Conservation (phyloP, 2,888 invertebrate genomes). For the Neuroscelio doddi region DNA sequence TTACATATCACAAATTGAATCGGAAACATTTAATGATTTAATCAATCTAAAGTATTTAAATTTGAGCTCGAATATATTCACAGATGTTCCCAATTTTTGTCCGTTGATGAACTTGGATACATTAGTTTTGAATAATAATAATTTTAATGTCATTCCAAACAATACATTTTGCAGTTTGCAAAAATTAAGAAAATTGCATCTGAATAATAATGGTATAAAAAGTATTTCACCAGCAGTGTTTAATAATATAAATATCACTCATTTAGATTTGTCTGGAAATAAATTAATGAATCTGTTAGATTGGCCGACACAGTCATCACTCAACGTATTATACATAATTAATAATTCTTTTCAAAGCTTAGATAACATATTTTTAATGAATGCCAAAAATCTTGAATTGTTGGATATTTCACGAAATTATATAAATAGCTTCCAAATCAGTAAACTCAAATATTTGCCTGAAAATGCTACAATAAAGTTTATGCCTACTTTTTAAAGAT, state of each 20-base stretch:
- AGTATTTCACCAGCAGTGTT: neutral
- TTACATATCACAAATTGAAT: neutral
- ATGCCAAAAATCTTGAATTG: too few relatives aligned
- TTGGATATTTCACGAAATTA: constrained; percentile 1
- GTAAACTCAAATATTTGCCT: neutral
- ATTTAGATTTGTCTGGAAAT: constrained; percentile 6
- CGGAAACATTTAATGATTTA: neutral
- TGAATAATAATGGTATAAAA: constrained; percentile 1
- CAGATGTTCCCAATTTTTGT: neutral
- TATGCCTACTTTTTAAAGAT: too few relatives aligned
- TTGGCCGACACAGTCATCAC: neutral
- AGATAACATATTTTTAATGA: neutral
- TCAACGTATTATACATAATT: constrained; percentile 4
- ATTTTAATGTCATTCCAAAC: neutral
- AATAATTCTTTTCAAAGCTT: neutral
- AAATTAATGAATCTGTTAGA: neutral
- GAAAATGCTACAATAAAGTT: constrained; percentile 3
- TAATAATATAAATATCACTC: constrained; percentile 1
- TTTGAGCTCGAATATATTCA: constrained; percentile 1
- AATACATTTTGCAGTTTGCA: neutral
- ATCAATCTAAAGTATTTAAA: neutral
- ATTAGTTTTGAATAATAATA: neutral
- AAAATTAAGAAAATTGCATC: constrained; percentile 2
- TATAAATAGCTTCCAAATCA: neutral
- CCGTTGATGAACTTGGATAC: neutral